Conservation (phyloP, 2,888 invertebrate genomes). For the Caenorhabditis imperialis region DNA sequence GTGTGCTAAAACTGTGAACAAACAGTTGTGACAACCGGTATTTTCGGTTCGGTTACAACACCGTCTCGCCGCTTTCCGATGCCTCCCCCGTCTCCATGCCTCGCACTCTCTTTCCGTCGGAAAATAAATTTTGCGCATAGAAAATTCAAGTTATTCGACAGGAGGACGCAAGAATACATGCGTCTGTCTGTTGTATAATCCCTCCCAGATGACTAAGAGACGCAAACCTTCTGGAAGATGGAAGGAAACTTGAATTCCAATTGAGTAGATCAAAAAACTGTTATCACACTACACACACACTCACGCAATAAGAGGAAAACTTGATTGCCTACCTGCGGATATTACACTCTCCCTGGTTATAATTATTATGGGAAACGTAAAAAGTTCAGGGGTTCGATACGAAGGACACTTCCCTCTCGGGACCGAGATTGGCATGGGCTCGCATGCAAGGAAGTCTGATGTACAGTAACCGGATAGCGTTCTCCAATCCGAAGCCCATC, state of each 20-base stretch:
- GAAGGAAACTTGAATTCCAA: too few species aligned
- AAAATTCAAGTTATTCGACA: too few species aligned
- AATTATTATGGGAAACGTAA: too few species aligned
- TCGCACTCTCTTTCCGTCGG: slow-evolving; percentile 6
- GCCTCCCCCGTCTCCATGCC: not conserved
- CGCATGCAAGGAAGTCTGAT: slow-evolving; percentile 66
- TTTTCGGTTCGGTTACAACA: slow-evolving; percentile 13
- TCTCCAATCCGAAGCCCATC: slow-evolving; percentile 57
- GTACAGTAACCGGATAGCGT: slow-evolving; percentile 66
- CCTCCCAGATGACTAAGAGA: too few species aligned
- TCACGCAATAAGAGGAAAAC: not conserved
- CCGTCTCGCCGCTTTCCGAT: slow-evolving; percentile 6
- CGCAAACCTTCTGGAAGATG: too few species aligned
- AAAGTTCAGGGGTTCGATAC: slow-evolving; percentile 76
- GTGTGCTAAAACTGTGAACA: too few species aligned
- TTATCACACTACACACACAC: not conserved
- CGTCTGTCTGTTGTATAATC: too few species aligned
- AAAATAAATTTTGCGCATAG: too few species aligned
- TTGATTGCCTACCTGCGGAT: not conserved
- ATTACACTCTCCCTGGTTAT: not conserved
- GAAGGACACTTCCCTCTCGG: slow-evolving; percentile 71
- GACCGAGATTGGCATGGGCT: slow-evolving; percentile 72
- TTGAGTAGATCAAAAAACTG: too few species aligned
- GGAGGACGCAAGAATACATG: too few species aligned
- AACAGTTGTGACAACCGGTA: too few species aligned